These are phyloP conservation scores for Phylloscopus trochilus DNA, from an alignment of 2,113 vertebrate species.

Conservation along the genomic window DNA sequence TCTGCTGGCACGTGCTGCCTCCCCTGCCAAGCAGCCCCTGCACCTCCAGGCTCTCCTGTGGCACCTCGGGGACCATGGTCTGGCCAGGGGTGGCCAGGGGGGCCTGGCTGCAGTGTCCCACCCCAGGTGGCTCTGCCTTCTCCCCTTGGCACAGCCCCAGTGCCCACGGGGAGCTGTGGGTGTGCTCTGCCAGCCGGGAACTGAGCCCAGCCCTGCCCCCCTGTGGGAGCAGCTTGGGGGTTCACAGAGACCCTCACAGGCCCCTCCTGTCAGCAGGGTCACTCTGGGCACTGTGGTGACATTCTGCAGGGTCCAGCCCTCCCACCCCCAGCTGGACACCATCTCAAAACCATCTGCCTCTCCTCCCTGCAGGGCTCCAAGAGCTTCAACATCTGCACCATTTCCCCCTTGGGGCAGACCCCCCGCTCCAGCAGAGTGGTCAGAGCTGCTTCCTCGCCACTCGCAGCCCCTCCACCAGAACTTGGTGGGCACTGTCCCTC, in stretches of 20 bases:
- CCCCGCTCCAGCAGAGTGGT: rapidly evolving
- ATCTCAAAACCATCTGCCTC: background rate
- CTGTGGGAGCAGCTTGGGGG: rapidly evolving
- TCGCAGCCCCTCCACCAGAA: rapidly evolving
- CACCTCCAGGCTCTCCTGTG: rapidly evolving
- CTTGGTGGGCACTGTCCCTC: rapidly evolving
- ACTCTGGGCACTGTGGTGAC: rapidly evolving
- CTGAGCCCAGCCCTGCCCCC: background rate
- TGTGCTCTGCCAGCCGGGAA: rapidly evolving
- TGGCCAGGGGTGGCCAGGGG: background rate
- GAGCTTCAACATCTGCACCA: background rate
- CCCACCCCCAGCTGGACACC: background rate
- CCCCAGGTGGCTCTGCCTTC: rapidly evolving
- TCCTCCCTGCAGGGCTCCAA: background rate
- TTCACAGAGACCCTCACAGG: rapidly evolving
- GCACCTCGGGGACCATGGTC: rapidly evolving
- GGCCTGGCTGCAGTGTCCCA: rapidly evolving
- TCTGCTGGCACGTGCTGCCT: background rate
- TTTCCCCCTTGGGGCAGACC: background rate
- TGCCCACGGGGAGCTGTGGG: rapidly evolving
- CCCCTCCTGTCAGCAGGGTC: background rate
- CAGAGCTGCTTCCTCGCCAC: rapidly evolving
- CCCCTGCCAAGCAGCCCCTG: background rate
- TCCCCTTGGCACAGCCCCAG: background rate
- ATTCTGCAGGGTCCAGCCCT: background rate